Evolutionary conservation across 2,888 invertebrate genomes (phyloP).

Genomic region (Sarcophaga rosellei): DNA sequence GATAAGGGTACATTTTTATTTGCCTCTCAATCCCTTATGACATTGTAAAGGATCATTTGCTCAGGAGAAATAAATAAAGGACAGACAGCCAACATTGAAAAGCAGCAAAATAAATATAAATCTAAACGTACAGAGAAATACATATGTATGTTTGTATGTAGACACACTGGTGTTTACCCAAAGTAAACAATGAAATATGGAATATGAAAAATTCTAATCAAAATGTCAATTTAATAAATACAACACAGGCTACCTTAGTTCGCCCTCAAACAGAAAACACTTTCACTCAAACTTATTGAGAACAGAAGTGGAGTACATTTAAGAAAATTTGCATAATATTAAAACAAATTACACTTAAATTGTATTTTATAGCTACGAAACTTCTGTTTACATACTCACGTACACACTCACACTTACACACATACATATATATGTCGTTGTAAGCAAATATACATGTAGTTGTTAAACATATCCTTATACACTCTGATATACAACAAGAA

Average conservation of each 20-base stretch:
- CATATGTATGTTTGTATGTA: background rate
- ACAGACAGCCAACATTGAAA: background rate
- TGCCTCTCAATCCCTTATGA: background rate
- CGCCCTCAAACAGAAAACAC: background rate
- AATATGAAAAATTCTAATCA: conserved; percentile 8
- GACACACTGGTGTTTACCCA: conserved; percentile 4
- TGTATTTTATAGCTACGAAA: conserved; percentile 13
- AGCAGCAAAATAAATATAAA: background rate
- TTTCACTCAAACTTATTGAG: background rate
- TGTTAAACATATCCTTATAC: conserved; percentile 4
- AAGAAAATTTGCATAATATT: conserved; percentile 56
- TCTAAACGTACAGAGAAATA: background rate
- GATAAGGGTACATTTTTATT: conserved; percentile 70
- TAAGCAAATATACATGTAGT: background rate
- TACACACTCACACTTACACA: background rate
- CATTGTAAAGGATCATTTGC: conserved; percentile 14
- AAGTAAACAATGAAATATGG: conserved; percentile 13
- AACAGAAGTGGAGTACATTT: conserved; percentile 4
- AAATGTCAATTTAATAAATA: conserved; percentile 51
- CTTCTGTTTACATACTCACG: background rate
- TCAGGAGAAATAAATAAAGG: background rate
- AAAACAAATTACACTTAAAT: conserved; percentile 37
- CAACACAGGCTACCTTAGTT: background rate
- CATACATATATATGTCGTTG: background rate
- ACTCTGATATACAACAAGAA: background rate